Evolutionary conservation across 1,140 invertebrate species (phyloP), one percentile per base, ranked within the genome.

Genomic region (Drosophila eugracilis): DNA sequence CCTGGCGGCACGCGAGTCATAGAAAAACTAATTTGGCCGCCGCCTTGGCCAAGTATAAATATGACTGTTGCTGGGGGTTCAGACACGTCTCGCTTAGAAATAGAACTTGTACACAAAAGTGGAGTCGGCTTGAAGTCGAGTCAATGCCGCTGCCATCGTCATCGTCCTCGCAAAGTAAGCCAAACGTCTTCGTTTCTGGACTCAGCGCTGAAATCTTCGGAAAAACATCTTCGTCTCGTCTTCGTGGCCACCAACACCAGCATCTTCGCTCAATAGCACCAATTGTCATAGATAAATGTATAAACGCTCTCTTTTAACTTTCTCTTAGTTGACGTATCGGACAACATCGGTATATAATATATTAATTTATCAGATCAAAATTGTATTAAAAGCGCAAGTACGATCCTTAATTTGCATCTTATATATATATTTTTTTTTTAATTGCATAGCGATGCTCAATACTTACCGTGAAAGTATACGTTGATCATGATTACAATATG

Each of bases 11-110:
- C 88, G 86, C 88, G 78, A 77, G 86, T 66, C 78, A 76, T 84
- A 78, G 88, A 83, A 86, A 90, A 90, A 90, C 86, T 90, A 90
- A 90, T 90, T 86, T 86, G 71, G 75, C 85, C 78, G 69, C 69
- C 78, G 78, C 71, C 48, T 65, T 65, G 74, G 47, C 77, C 75
- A 90, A 86, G 81, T 86, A 90, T 90, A 90, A 90, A 90, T 90
- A 90, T 90, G 81, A 81, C 65, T 79, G 66, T 89, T 78, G 71
- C 74, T 73, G 62, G 67, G 65, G 70, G 81, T 81, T 85, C 77
- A 78, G 58, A 69, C 57, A 69, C 70, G 75, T 75, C 77, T 67
- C 59, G 77, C 55, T 86, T 88, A 86, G 83, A 83, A 86, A 86
- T 86, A 86, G 83, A 86, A 86, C 78, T 86, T 86, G 84, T 57